Percentiles rank a stretch among this genome's conserved stretches.
Conservation (phyloP, 2,113 vertebrate genomes). For the Egretta garzetta region DNA sequence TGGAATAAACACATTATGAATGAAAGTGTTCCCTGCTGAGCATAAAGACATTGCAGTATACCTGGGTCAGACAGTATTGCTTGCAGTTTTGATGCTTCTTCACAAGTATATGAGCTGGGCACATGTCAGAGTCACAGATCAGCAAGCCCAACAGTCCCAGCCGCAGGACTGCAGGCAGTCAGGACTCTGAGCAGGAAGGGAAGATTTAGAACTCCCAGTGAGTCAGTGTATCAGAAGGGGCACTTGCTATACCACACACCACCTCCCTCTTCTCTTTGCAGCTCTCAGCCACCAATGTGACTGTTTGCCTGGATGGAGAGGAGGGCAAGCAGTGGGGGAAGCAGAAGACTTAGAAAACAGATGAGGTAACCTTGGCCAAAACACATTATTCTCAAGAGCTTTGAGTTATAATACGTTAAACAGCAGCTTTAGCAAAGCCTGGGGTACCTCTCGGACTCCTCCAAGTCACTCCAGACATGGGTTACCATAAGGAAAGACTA, state of each 20-base stretch:
- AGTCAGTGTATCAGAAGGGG: not conserved
- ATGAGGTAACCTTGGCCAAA: not conserved
- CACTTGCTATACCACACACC: not conserved
- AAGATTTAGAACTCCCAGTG: not conserved
- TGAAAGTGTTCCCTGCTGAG: not conserved
- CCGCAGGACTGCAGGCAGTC: not conserved
- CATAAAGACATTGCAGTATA: not conserved
- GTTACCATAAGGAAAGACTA: not conserved
- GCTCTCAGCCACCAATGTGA: not conserved
- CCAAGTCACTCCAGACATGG: not conserved
- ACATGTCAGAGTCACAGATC: not conserved
- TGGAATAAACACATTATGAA: not conserved
- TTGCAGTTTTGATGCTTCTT: not conserved
- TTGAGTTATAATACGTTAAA: not conserved
- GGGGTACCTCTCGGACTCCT: too few species aligned
- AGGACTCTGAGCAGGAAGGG: not conserved
- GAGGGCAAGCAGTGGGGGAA: not conserved
- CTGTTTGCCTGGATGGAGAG: not conserved
- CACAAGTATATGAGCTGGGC: not conserved
- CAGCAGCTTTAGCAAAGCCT: not conserved
- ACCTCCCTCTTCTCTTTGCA: not conserved
- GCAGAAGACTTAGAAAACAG: not conserved
- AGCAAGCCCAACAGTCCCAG: not conserved
- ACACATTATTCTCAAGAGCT: not conserved
- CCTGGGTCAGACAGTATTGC: not conserved